Evolutionary conservation across 2,797 vertebrate species (phyloP).

Genomic region (Lophotriccus pileatus): DNA sequence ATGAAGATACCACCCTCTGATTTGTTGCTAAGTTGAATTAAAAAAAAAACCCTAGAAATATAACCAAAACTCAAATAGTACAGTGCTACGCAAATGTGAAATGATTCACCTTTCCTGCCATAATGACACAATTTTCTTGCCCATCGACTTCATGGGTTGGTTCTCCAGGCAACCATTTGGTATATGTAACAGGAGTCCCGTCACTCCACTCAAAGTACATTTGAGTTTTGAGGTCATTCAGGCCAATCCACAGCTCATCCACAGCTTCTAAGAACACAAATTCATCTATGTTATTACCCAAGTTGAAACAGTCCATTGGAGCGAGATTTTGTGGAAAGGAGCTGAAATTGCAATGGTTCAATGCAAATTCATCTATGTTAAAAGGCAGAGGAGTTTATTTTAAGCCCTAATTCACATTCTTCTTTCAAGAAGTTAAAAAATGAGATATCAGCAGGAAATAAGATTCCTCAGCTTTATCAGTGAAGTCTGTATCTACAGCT

Average conservation of each 20-base stretch:
- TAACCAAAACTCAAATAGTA: not conserved
- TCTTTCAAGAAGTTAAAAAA: not conserved
- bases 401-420: not conserved
- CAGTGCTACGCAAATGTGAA: not conserved
- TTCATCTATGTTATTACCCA: not conserved
- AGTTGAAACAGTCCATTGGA: not conserved
- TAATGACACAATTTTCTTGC: conserved; percentile 88
- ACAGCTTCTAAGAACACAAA: conserved; percentile 69
- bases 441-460: not conserved
- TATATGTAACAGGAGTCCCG: conserved; percentile 84
- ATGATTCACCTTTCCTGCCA: conserved; percentile 83
- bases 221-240: conserved; percentile 86
- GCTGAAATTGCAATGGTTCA: not conserved
- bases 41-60: not conserved
- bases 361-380: not conserved
- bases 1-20: not conserved
- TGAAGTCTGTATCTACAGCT: not conserved
- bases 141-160: conserved; percentile 80
- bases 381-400: not conserved
- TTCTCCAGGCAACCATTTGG: conserved; percentile 85
- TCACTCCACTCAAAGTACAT: conserved; percentile 93
- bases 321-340: not conserved
- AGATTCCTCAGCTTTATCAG: not conserved
- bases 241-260: conserved; percentile 88
- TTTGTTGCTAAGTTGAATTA: not conserved